Base-by-base conservation (phyloP, 1,140 invertebrate genomes). In the Ruditapes philippinarum region DNA sequence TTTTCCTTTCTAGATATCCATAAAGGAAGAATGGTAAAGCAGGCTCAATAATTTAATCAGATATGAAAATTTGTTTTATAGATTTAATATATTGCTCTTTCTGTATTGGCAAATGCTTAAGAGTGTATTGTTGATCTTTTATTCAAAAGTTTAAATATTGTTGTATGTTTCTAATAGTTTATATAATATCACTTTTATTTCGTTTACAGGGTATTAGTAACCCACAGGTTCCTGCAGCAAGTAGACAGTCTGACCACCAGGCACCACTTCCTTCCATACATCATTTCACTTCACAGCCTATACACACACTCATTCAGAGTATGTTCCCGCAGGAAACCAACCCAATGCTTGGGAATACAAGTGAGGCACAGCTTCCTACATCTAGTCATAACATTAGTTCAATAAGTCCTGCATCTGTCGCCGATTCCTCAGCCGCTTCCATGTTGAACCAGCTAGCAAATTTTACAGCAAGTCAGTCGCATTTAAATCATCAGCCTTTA, bases 211-310 rank as follows among this genome's bases (percentile, higher is more conserved):
- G 82, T 38, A 81, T 81, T n/a, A 38, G 49, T 38, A 54, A 57
- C 54, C 82, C 82, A 33, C 40, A 73, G n/a, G 19, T 73, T 9
- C 62, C 49, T 12, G 42, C 12, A 19, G 33, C 40, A 22, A 19
- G 3, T 0, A 45, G 82, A 57, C 62, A 28, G 42, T 28, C 65
- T 5, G 42, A 70, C 25, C 49, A 65, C 2, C 22, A 42, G 38
- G 68, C 82, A n/a, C 65, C 82, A 49, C 68, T 84, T 36, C 82
- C 82, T n/a, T 49, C 82, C 33, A 84, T 84, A 33, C 82, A 84
- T 25, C 82, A 84, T 22, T 84, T 84, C 33, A 42, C 85, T 3
- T 78, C 85, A 36, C 84, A 87, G 40, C 74, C 84, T 19, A 25
- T 87, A 33, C 84, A 87, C n/a, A 49, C 68, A 2, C 60, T 88